Base-by-base conservation (phyloP, 2,888 invertebrate genomes). In the Athrips mouffetella region DNA sequence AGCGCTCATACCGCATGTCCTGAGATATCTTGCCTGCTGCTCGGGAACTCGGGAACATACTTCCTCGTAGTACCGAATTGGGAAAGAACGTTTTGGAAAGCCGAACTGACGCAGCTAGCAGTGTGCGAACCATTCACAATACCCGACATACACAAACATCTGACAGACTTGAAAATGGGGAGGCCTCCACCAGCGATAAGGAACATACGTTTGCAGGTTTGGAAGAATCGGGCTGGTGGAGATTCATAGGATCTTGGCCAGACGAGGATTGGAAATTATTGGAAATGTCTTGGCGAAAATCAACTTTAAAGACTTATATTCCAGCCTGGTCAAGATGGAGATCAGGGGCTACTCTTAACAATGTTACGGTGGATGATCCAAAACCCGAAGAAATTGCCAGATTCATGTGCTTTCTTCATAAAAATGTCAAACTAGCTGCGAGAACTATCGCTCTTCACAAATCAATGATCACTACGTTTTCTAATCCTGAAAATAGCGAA, bases 1-100 rank as follows among this genome's bases (percentile, higher is more conserved):
- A 4, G 27, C 45, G n/a, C 41, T 62, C 15, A 55, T 63, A 2
- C 63, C 59, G 1, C 40, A 52, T 10, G 58, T 59, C 2, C 35
- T 62, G 3, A 16, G 11, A 4, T 59, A 63, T 23, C 49, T 62
- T 5, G 49, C 57, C 18, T 15, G 16, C 16, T 48, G 57, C 1
- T 46, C 10, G 11, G 58, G n/a, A n/a, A n/a, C n/a, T n/a, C n/a
- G n/a, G n/a, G 61, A 0, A 33, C 11, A 7, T 60, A 52, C 41
- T 37, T 58, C 5, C 1, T 62, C 3, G 45, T 60, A 5, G 56
- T 44, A 0, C 59, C 60, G 0, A 11, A 31, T 1, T 62, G 60
- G 60, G 13, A 54, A 5, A 29, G 30, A 37, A 52, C 41, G 2
- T 60, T 54, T 45, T 60, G 62, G 57, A 49, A 41, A n/a, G 7